phyloP scores from a whole-genome alignment of 2,797 vertebrate species.

The Gymnopithys bicolor region DNA sequence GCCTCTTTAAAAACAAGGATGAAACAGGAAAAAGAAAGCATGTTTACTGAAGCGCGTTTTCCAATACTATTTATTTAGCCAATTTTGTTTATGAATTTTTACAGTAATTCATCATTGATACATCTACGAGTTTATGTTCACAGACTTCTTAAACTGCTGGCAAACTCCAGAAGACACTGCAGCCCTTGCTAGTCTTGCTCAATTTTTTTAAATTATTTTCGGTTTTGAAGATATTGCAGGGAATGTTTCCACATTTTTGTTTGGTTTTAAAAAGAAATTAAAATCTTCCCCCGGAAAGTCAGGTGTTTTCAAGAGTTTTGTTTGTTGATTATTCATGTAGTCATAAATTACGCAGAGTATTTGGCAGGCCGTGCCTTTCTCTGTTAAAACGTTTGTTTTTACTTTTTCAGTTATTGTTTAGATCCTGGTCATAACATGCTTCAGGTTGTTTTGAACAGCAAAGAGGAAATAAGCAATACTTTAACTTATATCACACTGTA shows the following conservation, averaged over 20 bases:
- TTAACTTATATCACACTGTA: slow-evolving; percentile 48
- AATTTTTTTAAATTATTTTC: background rate
- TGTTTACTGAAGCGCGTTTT: background rate
- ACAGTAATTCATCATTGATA: background rate
- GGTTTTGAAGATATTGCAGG: background rate
- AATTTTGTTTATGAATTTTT: background rate
- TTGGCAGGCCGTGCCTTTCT: slow-evolving; percentile 56
- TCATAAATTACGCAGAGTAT: background rate
- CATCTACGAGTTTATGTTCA: background rate
- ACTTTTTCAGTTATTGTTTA: slow-evolving; percentile 72
- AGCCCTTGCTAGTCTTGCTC: background rate
- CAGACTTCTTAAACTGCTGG: background rate
- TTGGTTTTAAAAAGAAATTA: slow-evolving; percentile 31
- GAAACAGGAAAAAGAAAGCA: background rate
- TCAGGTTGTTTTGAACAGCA: slow-evolving; percentile 68
- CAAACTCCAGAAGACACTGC: background rate
- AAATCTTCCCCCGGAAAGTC: background rate
- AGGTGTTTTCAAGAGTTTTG: slow-evolving; percentile 50
- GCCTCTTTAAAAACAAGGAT: slow-evolving; percentile 3
- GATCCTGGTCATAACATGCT: slow-evolving; percentile 53
- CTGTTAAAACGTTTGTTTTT: slow-evolving; percentile 62
- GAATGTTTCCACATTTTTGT: background rate
- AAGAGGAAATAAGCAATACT: slow-evolving; percentile 71
- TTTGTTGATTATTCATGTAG: slow-evolving; percentile 33
- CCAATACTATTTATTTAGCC: background rate